Percentiles rank a stretch among this genome's conserved stretches.
phyloP scores from a whole-genome alignment of 2,888 invertebrate species.

The Dorcus hopei region DNA sequence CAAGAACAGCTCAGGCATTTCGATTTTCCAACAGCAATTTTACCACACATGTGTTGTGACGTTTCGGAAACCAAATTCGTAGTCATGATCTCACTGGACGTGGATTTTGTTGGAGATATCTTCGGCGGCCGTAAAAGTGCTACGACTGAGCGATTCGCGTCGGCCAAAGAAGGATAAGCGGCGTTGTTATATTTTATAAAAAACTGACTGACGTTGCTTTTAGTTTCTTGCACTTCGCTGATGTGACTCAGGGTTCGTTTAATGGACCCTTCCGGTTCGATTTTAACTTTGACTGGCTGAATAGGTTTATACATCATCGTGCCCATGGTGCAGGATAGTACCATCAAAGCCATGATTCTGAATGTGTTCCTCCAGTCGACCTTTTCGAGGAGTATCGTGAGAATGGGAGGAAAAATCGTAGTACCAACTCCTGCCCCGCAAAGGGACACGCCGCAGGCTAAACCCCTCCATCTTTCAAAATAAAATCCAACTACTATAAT shows the following conservation, averaged over 20 bases:
- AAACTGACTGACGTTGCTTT: slow-evolving; percentile 23
- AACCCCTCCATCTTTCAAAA: slow-evolving; percentile 88
- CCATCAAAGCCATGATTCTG: slow-evolving; percentile 66
- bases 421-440: slow-evolving; percentile 93
- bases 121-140: slow-evolving; percentile 16
- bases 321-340: slow-evolving; percentile 70
- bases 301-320: slow-evolving; percentile 72
- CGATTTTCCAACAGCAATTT: neutral
- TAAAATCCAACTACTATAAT: slow-evolving; percentile 92
- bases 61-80: slow-evolving; percentile 12
- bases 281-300: slow-evolving; percentile 63
- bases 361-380: slow-evolving; percentile 73
- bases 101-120: slow-evolving; percentile 8
- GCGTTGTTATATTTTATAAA: slow-evolving; percentile 27
- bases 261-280: slow-evolving; percentile 36
- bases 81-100: slow-evolving; percentile 17
- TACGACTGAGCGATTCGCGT: slow-evolving; percentile 39
- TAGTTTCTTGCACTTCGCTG: slow-evolving; percentile 21
- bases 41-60: slow-evolving; percentile 4
- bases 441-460: slow-evolving; percentile 92
- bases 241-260: slow-evolving; percentile 17
- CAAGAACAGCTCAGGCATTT: neutral
- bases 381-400: slow-evolving; percentile 54
- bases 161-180: slow-evolving; percentile 74
- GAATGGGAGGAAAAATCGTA: slow-evolving; percentile 76